phyloP scores from a whole-genome alignment of 1,140 invertebrate species.

The Drosophila bipectinata region DNA sequence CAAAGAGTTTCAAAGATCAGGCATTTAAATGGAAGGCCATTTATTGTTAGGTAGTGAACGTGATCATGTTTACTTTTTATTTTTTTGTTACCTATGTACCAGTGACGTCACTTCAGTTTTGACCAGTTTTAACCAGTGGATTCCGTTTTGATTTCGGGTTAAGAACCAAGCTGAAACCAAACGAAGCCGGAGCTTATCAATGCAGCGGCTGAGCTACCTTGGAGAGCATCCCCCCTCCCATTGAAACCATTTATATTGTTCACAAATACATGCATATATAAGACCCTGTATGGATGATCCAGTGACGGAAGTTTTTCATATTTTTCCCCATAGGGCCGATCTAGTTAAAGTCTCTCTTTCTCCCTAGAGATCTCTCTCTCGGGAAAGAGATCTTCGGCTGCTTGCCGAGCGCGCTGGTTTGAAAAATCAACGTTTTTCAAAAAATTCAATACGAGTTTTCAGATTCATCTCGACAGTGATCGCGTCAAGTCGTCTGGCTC shows the following conservation, averaged over 20 bases:
- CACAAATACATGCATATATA: slow-evolving; percentile 4
- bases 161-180: slow-evolving; percentile 34
- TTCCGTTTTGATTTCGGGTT: slow-evolving; percentile 28
- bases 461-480: slow-evolving; percentile 71
- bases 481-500: slow-evolving; percentile 60
- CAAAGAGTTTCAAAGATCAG: background rate
- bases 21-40: slow-evolving; percentile 1
- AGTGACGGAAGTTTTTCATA: slow-evolving; percentile 60
- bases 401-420: slow-evolving; percentile 37
- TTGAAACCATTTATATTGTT: background rate
- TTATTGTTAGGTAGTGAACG: background rate
- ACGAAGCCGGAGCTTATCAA: slow-evolving; percentile 50
- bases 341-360: slow-evolving; percentile 18
- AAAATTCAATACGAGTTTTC: slow-evolving; percentile 65
- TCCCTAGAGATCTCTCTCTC: slow-evolving; percentile 2
- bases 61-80: slow-evolving; percentile 7
- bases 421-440: slow-evolving; percentile 70
- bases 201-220: slow-evolving; percentile 42
- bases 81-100: background rate
- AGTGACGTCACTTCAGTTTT: slow-evolving; percentile 28
- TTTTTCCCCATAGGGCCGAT: slow-evolving; percentile 27
- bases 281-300: slow-evolving; percentile 40
- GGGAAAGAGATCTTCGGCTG: slow-evolving; percentile 4
- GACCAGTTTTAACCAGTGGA: slow-evolving; percentile 39
- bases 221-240: slow-evolving; percentile 20